Evolutionary conservation across 2,113 vertebrate species (phyloP), one percentile per base, ranked within the genome.

Genomic region (Malurus elegans): DNA sequence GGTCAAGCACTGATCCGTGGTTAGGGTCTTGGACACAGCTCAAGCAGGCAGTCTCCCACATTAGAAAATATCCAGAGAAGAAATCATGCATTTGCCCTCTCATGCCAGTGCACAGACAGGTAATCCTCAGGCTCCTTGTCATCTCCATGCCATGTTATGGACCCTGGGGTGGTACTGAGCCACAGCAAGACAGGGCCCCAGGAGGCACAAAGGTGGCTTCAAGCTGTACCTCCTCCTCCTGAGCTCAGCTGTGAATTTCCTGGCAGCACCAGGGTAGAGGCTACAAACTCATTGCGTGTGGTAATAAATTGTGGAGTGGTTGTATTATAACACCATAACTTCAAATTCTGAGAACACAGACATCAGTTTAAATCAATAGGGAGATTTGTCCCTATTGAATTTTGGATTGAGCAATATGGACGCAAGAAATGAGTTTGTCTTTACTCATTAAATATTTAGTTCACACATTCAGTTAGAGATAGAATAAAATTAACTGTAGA

Each of bases 161-260:
- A 42, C 14, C 23, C 8, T 36, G 38, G 19, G 19, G 14, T 47
- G 42, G 19, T 72, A 45, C 65, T 45, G 58, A 18, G 18, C 18
- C 36, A 45, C 38, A 40, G 10, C 2, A 2, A 80, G 36, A 6
- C 0, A 2, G 53, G 23, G 45, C 29, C 42, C 14, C 25, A 42
- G n/a, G 8, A 40, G 64, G 18, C 38, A 88, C 75, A 58, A 73
- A 80, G 29, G 32, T 44, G 45, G 57, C 66, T 40, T 65, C 56
- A 12, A 76, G 50, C 25, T 70, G 18, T 16, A 14, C 20, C 29
- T 91, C 38, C 18, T 7, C 2, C 78, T 56, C 64, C 18, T 12
- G 7, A 76, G 50, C 20, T 38, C 65, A 38, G 17, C 31, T 79
- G 19, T 64, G 51, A 71, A 56, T 74, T 71, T 10, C 44, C 44